Conservation (phyloP, 2,797 vertebrate genomes). For the Siniperca obscura region DNA sequence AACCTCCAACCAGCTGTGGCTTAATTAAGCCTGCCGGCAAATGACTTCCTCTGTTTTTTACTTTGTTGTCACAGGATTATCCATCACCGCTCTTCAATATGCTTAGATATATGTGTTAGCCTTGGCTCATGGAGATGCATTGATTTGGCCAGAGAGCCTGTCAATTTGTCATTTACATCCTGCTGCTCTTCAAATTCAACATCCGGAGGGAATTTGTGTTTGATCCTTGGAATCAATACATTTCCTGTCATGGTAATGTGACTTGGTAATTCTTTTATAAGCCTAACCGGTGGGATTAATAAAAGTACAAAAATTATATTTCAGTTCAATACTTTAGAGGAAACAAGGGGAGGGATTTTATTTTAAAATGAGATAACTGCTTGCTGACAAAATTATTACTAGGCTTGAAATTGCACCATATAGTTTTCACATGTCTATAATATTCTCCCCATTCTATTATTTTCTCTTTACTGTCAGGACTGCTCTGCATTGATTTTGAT, state of each 20-base stretch:
- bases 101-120: not conserved
- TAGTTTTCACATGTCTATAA: not conserved
- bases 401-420: not conserved
- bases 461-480: not conserved
- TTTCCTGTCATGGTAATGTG: not conserved
- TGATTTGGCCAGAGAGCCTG: not conserved
- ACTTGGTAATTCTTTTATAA: not conserved
- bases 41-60: not conserved
- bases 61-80: not conserved
- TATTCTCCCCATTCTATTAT: not conserved
- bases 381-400: not conserved
- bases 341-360: not conserved
- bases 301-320: not conserved
- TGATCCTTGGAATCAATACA: not conserved
- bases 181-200: not conserved
- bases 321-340: not conserved
- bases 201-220: not conserved
- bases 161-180: constrained; percentile 12
- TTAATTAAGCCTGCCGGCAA: not conserved
- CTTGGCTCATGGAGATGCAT: not conserved
- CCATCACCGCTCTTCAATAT: not conserved
- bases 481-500: not conserved
- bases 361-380: not conserved
- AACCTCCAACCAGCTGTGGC: not conserved
- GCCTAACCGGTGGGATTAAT: not conserved